Base-by-base conservation (phyloP, 2,888 invertebrate genomes). In the Ganaspis brasiliensis region DNA sequence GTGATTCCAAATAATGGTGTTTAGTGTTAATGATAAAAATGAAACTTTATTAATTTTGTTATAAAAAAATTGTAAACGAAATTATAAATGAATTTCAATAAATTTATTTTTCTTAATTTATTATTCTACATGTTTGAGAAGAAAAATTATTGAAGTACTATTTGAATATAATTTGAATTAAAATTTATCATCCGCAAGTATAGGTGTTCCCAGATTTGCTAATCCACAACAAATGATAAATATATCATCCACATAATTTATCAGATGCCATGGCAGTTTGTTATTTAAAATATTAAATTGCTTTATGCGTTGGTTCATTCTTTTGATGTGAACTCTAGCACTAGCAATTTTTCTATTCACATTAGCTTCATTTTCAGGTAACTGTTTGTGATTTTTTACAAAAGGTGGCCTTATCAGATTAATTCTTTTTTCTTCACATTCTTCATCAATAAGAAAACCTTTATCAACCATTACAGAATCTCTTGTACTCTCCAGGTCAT, bases 301-400 rank as follows among this genome's bases (percentile, higher is more conserved):
- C n/a, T n/a, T n/a, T n/a, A n/a, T n/a, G n/a, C n/a, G n/a, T n/a
- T n/a, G n/a, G n/a, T n/a, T n/a, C n/a, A n/a, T n/a, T n/a, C n/a
- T n/a, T n/a, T n/a, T n/a, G 40, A 82, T 72, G 35, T 84, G 81
- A 10, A 83, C 80, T 67, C 81, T 52, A 14, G 80, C 81, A 74
- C 67, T 72, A 0, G 84, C 82, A 45, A 84, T 83, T 59, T 73
- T 61, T 1, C 55, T 35, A 16, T 67, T 80, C 10, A 72, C 40
- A 55, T 78, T 14, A 1, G 80, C 61, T 71, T 84, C 81, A 2
- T 55, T 57, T 77, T 77, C 70, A n/a, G 76, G 71, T 37, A 85
- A 80, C 72, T 83, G 81, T 57, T 78, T 74, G 72, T 77, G 78
- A 12, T 78, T 67, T 71, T 75, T 74, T 9, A 82, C 45, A 77